These are phyloP conservation scores for Dromiciops gliroides DNA, from an alignment of 2,113 vertebrate species.

Conservation along the genomic window DNA sequence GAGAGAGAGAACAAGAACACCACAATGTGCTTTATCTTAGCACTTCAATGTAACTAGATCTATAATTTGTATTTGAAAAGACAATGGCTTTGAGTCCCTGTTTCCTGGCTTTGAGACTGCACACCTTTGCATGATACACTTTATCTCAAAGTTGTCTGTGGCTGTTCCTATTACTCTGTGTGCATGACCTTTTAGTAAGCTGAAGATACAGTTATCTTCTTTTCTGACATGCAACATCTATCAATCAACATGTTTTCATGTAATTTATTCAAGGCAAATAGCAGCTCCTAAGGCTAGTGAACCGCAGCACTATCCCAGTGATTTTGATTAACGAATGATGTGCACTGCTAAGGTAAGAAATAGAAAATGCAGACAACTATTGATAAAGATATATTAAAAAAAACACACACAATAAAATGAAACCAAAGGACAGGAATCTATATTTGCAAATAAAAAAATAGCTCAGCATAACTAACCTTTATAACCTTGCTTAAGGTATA, in stretches of 20 bases:
- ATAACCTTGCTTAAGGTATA: constrained; percentile 74
- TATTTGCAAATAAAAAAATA: constrained; percentile 69
- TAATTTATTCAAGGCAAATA: constrained; percentile 94
- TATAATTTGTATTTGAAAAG: constrained; percentile 82
- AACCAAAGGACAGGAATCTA: constrained; percentile 80
- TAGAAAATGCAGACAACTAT: constrained; percentile 85
- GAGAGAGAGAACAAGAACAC: neutral
- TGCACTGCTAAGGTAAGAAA: constrained; percentile 88
- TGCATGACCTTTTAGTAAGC: constrained; percentile 97
- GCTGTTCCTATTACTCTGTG: constrained; percentile 93
- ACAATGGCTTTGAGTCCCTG: constrained; percentile 84
- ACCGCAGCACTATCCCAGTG: constrained; percentile 86
- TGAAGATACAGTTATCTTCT: constrained; percentile 97
- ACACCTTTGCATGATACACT: constrained; percentile 84
- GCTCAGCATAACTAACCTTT: constrained; percentile 76
- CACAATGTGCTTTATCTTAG: constrained; percentile 72
- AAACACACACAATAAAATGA: constrained; percentile 74
- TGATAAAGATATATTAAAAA: constrained; percentile 87
- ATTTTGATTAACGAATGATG: constrained; percentile 91
- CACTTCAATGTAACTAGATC: constrained; percentile 78
- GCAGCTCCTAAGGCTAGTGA: constrained; percentile 90
- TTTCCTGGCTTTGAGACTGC: constrained; percentile 81
- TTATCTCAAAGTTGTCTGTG: constrained; percentile 89
- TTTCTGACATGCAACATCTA: constrained; percentile 95
- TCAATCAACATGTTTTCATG: constrained; percentile 94